phyloP scores from a whole-genome alignment of 2,113 vertebrate genomes.

The Thamnaconus septentrionalis region DNA sequence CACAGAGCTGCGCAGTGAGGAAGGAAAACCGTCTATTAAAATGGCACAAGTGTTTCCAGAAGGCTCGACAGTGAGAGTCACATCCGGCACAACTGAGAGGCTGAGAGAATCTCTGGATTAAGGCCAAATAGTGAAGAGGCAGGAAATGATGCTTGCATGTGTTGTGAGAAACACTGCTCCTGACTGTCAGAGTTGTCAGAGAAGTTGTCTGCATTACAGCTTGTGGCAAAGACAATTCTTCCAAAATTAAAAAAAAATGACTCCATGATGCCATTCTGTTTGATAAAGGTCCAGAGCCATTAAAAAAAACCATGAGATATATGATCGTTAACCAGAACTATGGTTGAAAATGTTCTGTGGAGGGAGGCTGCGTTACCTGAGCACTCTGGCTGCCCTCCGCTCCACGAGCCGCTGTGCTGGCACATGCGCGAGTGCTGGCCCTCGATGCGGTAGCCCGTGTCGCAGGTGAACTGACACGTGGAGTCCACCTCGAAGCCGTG shows the following conservation, averaged over 20 bases:
- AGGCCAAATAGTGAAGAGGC: slow-evolving; percentile 18
- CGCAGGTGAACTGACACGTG: slow-evolving; percentile 87
- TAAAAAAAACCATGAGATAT: too few relatives aligned
- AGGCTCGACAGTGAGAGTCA: too few relatives aligned
- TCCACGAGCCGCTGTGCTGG: slow-evolving; percentile 85
- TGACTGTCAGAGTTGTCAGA: too few relatives aligned
- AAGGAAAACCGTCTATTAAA: background rate
- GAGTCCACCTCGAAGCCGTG: slow-evolving; percentile 85
- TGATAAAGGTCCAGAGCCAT: too few relatives aligned
- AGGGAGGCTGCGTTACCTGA: slow-evolving; percentile 62
- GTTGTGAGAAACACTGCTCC: slow-evolving; percentile 1
- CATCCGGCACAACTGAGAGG: too few relatives aligned
- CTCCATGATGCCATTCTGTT: too few relatives aligned
- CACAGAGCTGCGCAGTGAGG: background rate
- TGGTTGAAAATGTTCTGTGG: background rate
- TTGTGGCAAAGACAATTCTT: too few relatives aligned
- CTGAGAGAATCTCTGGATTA: background rate
- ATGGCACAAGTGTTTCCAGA: background rate
- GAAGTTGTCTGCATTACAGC: too few relatives aligned
- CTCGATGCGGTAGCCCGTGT: slow-evolving; percentile 85
- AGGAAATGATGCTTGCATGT: slow-evolving; percentile 37
- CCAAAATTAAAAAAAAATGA: too few relatives aligned
- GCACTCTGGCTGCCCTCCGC: slow-evolving; percentile 86
- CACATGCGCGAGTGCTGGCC: slow-evolving; percentile 84
- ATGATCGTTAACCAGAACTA: too few relatives aligned